phyloP scores from a whole-genome alignment of 2,113 vertebrate species.

The Carassius auratus region DNA sequence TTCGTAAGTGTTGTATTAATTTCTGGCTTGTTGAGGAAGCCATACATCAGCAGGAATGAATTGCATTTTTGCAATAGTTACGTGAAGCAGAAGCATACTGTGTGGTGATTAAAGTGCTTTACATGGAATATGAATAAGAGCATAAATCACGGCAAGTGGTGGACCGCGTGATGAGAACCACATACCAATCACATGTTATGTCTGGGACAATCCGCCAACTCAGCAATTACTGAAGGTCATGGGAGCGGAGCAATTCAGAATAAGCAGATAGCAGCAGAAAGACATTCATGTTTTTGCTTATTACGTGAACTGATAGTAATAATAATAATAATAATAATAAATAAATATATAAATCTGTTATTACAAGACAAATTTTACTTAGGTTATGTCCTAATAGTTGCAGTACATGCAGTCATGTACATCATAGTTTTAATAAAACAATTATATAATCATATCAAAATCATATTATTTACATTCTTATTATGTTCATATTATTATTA shows the following conservation, averaged over 20 bases:
- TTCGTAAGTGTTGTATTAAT: constrained; percentile 53
- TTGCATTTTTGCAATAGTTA: constrained; percentile 42
- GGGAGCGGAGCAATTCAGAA: neutral
- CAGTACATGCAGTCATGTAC: too few species aligned
- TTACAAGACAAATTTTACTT: too few species aligned
- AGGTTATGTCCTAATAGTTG: too few species aligned
- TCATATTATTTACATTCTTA: too few species aligned
- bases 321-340: too few species aligned
- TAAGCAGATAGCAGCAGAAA: too few species aligned
- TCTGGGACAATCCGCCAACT: neutral
- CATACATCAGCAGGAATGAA: constrained; percentile 33
- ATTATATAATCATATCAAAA: too few species aligned
- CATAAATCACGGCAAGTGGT: constrained; percentile 42
- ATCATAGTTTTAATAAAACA: too few species aligned
- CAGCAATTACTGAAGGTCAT: constrained; percentile 14
- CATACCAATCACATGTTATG: neutral
- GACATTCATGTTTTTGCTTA: too few species aligned
- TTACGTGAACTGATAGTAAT: too few species aligned
- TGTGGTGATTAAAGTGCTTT: constrained; percentile 48
- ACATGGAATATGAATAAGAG: constrained; percentile 53
- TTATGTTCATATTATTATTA: too few species aligned
- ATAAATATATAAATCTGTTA: too few species aligned
- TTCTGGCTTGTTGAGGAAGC: constrained; percentile 34
- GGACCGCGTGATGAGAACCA: constrained; percentile 17
- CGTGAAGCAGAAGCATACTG: constrained; percentile 44